phyloP scores from a whole-genome alignment of 2,797 vertebrate species.

The Cercopithecus neglectus region DNA sequence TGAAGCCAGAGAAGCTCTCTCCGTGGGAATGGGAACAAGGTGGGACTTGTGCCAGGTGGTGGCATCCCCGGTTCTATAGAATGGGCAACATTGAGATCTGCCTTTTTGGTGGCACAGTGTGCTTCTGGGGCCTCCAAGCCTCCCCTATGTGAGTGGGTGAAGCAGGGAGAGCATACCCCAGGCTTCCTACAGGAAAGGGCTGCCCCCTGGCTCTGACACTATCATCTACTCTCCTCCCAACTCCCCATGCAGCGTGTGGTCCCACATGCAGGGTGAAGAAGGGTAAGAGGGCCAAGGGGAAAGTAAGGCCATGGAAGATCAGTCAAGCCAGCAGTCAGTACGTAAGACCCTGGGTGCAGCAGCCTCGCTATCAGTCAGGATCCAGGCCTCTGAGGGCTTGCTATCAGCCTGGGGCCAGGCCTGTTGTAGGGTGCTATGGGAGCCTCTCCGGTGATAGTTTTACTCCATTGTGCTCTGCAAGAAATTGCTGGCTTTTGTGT shows the following conservation, averaged over 20 bases:
- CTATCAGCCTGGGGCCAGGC: neutral
- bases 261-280: neutral
- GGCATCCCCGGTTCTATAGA: neutral
- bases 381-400: neutral
- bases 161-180: neutral
- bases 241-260: too few relatives aligned
- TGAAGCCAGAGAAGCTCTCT: neutral
- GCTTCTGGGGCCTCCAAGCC: neutral
- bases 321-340: neutral
- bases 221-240: neutral
- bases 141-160: neutral
- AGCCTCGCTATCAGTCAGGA: neutral
- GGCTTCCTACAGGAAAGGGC: neutral
- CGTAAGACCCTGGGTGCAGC: accelerated
- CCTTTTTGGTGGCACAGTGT: neutral
- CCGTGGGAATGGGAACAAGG: neutral
- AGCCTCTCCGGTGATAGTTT: neutral
- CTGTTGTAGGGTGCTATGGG: neutral
- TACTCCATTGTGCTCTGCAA: neutral
- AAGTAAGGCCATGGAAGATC: neutral
- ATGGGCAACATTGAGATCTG: accelerated
- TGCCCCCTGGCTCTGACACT: neutral
- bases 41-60: accelerated
- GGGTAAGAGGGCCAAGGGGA: neutral
- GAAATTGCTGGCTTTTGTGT: neutral